These are phyloP conservation scores for Yasuhikotakia modesta DNA, from an alignment of 2,797 vertebrate species.

Conservation along the genomic window DNA sequence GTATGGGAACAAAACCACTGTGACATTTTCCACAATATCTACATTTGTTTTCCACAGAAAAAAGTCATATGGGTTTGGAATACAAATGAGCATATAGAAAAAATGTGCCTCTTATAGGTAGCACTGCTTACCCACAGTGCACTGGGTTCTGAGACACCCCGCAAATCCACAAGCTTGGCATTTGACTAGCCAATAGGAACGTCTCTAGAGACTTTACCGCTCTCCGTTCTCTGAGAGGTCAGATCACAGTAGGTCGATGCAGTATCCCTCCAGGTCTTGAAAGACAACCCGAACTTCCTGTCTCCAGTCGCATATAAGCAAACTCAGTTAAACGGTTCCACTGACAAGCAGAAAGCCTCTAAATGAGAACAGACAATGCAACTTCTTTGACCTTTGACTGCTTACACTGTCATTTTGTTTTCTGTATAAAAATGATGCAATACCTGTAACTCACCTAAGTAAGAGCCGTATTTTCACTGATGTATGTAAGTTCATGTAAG, in stretches of 20 bases:
- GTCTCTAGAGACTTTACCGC: conserved; percentile 8
- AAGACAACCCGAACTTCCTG: conserved; percentile 22
- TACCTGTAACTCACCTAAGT: too few relatives aligned
- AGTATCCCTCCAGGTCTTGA: conserved; percentile 22
- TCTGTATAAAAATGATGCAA: too few relatives aligned
- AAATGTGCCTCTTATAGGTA: conserved; percentile 9
- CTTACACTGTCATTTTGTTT: too few relatives aligned
- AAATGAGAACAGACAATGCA: neutral
- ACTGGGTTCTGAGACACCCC: conserved; percentile 1
- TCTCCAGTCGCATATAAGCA: neutral
- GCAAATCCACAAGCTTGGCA: conserved; percentile 29
- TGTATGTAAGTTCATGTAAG: too few relatives aligned
- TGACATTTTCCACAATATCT: too few relatives aligned
- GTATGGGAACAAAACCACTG: too few relatives aligned
- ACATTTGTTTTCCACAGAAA: too few relatives aligned
- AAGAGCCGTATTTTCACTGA: too few relatives aligned
- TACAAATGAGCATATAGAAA: too few relatives aligned
- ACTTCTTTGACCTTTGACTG: neutral
- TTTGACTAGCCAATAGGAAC: conserved; percentile 20
- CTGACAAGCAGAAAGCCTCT: neutral
- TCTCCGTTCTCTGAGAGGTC: conserved; percentile 20
- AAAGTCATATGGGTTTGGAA: too few relatives aligned
- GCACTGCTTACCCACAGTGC: conserved; percentile 23
- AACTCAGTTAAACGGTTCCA: conserved; percentile 1
- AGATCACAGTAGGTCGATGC: conserved; percentile 17